A percentile compares a stretch with the other conserved stretches of the same genome.
These are phyloP conservation scores for Anoura caudifer DNA, from an alignment of 2,113 vertebrate species.

Conservation along the genomic window DNA sequence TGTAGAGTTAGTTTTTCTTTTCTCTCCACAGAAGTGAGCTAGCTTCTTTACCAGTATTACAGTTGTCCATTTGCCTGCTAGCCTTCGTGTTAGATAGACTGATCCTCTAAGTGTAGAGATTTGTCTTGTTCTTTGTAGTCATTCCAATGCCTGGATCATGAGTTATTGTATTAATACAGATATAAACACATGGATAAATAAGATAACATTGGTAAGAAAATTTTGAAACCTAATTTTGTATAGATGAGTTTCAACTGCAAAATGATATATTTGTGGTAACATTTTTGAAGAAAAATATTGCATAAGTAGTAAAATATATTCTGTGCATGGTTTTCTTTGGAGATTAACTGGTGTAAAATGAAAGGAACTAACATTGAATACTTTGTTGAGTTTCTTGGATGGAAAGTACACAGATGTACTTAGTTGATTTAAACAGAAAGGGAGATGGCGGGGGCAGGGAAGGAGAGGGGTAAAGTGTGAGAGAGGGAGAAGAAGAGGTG, in stretches of 20 bases:
- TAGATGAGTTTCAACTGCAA: background rate
- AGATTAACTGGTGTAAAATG: background rate
- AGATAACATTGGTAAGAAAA: background rate
- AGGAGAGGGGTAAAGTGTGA: background rate
- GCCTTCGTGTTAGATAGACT: accelerated
- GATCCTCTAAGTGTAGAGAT: background rate
- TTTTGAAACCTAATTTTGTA: background rate
- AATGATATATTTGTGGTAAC: background rate
- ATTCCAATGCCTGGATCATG: background rate
- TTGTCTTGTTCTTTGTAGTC: background rate
- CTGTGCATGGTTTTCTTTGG: background rate
- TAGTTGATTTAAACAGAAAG: background rate
- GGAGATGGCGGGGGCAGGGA: background rate
- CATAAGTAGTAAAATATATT: background rate
- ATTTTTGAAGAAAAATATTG: background rate
- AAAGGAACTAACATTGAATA: background rate
- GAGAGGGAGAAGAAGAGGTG: accelerated
- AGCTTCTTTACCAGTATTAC: background rate
- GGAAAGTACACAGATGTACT: background rate
- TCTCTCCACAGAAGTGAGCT: background rate
- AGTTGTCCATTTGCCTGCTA: background rate
- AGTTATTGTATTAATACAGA: background rate
- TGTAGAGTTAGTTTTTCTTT: background rate
- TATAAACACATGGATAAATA: background rate
- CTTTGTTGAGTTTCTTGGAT: background rate